Base-by-base conservation (phyloP, 2,113 vertebrate genomes). In the Ginglymostoma cirratum region DNA sequence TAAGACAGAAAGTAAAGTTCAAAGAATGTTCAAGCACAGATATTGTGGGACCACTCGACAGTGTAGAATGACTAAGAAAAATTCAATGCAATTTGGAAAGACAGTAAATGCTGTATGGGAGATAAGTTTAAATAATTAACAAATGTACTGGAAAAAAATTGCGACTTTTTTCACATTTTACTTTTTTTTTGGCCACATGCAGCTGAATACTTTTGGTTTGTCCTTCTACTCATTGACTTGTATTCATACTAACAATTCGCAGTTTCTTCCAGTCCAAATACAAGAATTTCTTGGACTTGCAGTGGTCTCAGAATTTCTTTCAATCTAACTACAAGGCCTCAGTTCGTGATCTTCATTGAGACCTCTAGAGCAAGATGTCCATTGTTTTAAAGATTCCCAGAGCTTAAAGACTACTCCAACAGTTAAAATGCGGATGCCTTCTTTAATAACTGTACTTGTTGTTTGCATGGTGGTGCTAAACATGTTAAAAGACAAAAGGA, bases 401-500 rank as follows among this genome's bases (percentile, higher is more conserved):
- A 93, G 34, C 89, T 93, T 65, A 38, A 30, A 66, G 5, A 34
- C 89, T 67, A 93, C 34, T 66, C 89, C 89, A 3, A 67, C 8
- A 66, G 65, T 65, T 93, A 93, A 66, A 93, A 38, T 93, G 17
- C 89, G n/a, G 61, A 93, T 12, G 19, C 89, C n/a, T 66, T 66
- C 89, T 67, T 21, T 66, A 65, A 93, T 67, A 66, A 17, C 38
- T 66, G 61, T 93, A 17, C 23, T 89, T 89, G 86, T 89, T 89
- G 86, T 89, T 61, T 89, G 86, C 86, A 89, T 66, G 55, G 55
- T 93, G 61, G 89, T 93, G 89, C 23, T 93, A 61, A 93, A 24
- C 17, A 21, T 93, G n/a, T 65, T 66, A 61, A 38, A 66, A 93
- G 89, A 67, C 65, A 21, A 93, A 67, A 93, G 34, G 66, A 93